Evolutionary conservation across 2,797 vertebrate genomes (phyloP).

Genomic region (Buceros bicornis): DNA sequence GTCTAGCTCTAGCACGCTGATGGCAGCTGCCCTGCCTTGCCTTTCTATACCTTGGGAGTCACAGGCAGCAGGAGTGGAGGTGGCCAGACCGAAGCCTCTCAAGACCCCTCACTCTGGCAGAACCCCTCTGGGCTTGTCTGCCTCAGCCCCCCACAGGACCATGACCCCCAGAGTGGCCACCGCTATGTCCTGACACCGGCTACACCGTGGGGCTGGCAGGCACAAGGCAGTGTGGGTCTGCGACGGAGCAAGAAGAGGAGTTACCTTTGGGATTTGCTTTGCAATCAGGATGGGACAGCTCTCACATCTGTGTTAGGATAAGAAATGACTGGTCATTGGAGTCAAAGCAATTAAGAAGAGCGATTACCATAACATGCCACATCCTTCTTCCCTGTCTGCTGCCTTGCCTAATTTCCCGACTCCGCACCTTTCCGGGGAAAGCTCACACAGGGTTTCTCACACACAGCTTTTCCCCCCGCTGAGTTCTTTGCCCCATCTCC

Average conservation of each 20-base stretch:
- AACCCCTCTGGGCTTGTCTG: background rate
- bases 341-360: conserved; percentile 69
- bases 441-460: background rate
- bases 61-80: background rate
- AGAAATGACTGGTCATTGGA: conserved; percentile 44
- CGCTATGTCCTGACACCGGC: fast-evolving
- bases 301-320: background rate
- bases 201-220: background rate
- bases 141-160: background rate
- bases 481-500: background rate
- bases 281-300: background rate
- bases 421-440: background rate
- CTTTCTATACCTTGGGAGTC: background rate
- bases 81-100: fast-evolving
- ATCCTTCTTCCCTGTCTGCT: conserved; percentile 2
- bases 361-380: background rate
- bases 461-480: background rate
- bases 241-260: background rate
- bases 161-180: fast-evolving
- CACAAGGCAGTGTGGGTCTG: fast-evolving
- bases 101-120: fast-evolving
- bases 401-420: background rate
- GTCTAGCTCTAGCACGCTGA: background rate
- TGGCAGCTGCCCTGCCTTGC: background rate
- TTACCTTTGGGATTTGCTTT: background rate